Conservation (phyloP, 2,888 invertebrate genomes). For the Chrysopilus asiliformis region DNA sequence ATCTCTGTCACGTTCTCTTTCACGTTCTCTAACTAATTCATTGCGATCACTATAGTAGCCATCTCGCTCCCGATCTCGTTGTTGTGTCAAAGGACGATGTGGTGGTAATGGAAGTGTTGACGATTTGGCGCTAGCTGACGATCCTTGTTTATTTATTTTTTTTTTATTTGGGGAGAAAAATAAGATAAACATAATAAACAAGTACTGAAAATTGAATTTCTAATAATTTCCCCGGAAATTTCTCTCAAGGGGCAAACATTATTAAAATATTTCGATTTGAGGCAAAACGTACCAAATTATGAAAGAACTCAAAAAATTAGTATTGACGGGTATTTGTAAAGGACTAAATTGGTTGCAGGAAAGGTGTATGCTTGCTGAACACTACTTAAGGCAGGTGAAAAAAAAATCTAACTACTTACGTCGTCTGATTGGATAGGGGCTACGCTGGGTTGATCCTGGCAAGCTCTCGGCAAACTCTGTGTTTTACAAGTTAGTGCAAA, state of each 20-base stretch:
- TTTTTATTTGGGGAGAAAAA: not conserved
- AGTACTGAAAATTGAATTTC: not conserved
- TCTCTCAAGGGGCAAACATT: not conserved
- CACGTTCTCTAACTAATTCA: slow-evolving; percentile 63
- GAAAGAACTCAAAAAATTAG: no score
- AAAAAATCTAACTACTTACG: slow-evolving; percentile 63
- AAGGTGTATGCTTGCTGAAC: no score
- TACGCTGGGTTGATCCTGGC: slow-evolving; percentile 70
- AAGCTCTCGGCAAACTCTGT: slow-evolving; percentile 78
- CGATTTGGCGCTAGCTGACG: slow-evolving; percentile 64
- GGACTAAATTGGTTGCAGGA: no score
- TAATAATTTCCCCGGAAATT: no score
- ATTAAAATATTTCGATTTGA: no score
- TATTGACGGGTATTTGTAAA: no score
- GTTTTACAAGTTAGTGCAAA: slow-evolving; percentile 18
- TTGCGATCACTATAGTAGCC: slow-evolving; percentile 84
- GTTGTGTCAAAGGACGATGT: slow-evolving; percentile 45
- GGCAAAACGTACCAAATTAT: no score
- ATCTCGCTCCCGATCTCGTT: slow-evolving; percentile 54
- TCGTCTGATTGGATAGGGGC: slow-evolving; percentile 72
- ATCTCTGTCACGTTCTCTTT: slow-evolving; percentile 55
- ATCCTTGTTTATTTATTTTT: slow-evolving; percentile 28
- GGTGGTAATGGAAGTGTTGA: slow-evolving; percentile 72
- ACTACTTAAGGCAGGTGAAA: no score
- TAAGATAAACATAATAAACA: not conserved